Base-by-base conservation (phyloP, 2,113 vertebrate species). In the Leptobrachium leishanense region DNA sequence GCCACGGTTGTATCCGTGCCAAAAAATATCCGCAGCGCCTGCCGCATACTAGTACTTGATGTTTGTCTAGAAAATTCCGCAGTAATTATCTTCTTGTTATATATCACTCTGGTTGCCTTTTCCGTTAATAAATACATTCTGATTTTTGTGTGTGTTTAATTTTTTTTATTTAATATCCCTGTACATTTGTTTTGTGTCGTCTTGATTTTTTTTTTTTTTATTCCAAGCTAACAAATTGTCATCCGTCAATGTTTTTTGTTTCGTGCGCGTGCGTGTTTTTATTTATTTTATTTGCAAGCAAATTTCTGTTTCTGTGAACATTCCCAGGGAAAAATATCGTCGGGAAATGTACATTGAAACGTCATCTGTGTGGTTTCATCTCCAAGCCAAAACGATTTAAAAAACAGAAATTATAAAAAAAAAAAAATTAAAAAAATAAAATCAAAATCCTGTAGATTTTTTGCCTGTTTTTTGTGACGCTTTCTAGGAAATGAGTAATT, bases 11-110 rank as follows among this genome's bases (percentile, higher is more conserved):
- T 96, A 95, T 95, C 84, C 76, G 92, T 93, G 96, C 96, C 97
- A 98, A 94, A 91, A 96, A 93, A 95, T 94, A 94, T 95, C 96
- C 94, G 95, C 96, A 96, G 95, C 95, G 95, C 87, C 94, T 96
- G 96, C 93, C 91, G 93, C 94, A 95, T 96, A 94, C 95, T 91
- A 90, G 90, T 89, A 92, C 92, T 88, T 83, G 91, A 91, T 90
- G 92, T 90, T 94, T 90, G 93, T 93, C 92, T 94, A 83, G 87
- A 94, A 93, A 91, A 90, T 92, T 92, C 90, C 76, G 88, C 92
- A 91, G 90, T 88, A 90, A 86, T 81, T 79, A 82, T 84, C 75
- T 86, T 42, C 87, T 86, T 85, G 77, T 87, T 85, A 86, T 83
- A 70, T 86, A 75, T 85, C 68, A 42, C 77, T 68, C 70, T n/a